Evolutionary conservation across 2,113 vertebrate species (phyloP), one percentile per base, ranked within the genome.

Genomic region (Cynocephalus volans): DNA sequence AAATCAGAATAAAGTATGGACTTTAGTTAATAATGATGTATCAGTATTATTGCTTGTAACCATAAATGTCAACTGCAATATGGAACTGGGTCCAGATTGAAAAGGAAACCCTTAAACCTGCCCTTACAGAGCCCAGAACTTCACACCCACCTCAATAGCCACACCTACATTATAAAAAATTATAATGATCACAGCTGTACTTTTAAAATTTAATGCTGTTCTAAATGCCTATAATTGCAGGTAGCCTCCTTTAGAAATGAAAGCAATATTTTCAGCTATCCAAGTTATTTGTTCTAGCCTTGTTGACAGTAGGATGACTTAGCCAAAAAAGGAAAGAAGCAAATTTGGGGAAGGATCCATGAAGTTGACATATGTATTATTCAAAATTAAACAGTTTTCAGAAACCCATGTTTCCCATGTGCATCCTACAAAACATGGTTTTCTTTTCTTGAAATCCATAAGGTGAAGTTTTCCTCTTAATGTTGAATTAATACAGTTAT

Each of bases 211-310:
- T 36, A 67, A 58, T 10, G 33, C 21, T 83, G 6, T 81, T 76
- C 48, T 88, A 95, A 97, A 89, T 69, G 60, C 26, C 14, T 65
- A 2, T 50, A 52, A 82, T 82, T 96, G 75, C 54, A 85, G 80
- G 13, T 84, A 54, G 80, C 64, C 31, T 88, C 62, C 9, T 79
- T 75, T 81, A 82, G 72, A 93, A 96, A 54, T 70, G 26, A 81
- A 90, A 94, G 8, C 56, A 54, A 13, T 88, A 48, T 88, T 96
- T 93, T 64, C 41, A 79, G 54, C 33, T 80, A 0, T 33, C 56
- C 9, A 23, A 48, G 65, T 64, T 95, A 82, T 82, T 93, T 95
- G 52, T 93, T 86, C 87, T 52, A 45, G 12, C 54, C 76, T 97
- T 92, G 26, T 69, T 96, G 90, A 83, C 81, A 54, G 50, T 24